Conservation (phyloP, 2,797 vertebrate genomes). For the Nyctalus aviator region DNA sequence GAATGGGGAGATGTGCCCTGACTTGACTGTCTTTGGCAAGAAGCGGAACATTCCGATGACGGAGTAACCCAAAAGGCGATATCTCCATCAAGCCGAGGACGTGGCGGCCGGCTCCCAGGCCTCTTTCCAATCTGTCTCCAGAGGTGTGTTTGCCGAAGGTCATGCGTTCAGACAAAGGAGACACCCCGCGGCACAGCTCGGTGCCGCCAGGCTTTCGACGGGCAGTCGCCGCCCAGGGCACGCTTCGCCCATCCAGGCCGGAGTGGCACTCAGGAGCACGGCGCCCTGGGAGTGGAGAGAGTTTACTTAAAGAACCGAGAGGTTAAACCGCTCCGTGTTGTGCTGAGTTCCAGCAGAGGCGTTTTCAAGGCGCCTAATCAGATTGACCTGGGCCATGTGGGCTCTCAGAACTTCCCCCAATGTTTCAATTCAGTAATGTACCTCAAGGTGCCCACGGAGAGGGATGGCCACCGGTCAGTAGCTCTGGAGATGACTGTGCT, state of each 20-base stretch:
- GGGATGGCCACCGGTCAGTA: rapidly evolving
- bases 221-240: rapidly evolving
- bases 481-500: rapidly evolving
- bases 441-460: rapidly evolving
- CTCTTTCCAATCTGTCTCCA: rapidly evolving
- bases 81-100: neutral
- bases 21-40: neutral
- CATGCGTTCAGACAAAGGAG: neutral
- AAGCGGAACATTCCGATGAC: neutral
- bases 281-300: rapidly evolving
- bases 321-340: neutral
- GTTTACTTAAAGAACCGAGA: neutral
- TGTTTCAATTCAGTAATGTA: rapidly evolving
- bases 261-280: neutral
- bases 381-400: rapidly evolving
- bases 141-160: neutral
- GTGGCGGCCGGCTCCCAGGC: neutral
- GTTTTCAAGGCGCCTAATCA: neutral
- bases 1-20: neutral
- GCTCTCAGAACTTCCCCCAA: neutral
- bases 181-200: rapidly evolving
- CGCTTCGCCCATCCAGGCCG: neutral
- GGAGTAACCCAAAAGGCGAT: neutral
- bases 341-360: neutral
- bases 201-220: no score